Evolutionary conservation across 2,888 invertebrate species (phyloP).

Genomic region (Clanis bilineata): DNA sequence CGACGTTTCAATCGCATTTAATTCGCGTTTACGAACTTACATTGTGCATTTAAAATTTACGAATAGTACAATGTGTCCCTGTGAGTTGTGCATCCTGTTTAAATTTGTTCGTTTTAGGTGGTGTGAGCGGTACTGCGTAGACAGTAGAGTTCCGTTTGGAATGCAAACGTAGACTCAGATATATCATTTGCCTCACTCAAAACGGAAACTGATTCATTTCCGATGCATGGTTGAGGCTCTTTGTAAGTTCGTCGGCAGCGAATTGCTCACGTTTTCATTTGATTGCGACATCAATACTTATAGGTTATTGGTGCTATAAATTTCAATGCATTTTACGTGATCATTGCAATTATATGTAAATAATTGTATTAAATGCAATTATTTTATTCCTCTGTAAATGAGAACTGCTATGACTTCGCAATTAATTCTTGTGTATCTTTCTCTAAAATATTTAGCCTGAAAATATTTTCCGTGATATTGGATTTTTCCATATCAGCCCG

Average conservation of each 20-base stretch:
- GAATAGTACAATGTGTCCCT: constrained; percentile 53
- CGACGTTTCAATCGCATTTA: constrained; percentile 42
- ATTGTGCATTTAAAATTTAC: constrained; percentile 57
- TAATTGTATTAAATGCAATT: not conserved
- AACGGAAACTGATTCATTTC: constrained; percentile 81
- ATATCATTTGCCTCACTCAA: constrained; percentile 72
- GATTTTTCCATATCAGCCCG: too few relatives aligned
- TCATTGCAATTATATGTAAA: constrained; percentile 1
- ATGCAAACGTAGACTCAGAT: constrained; percentile 50
- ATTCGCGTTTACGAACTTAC: constrained; percentile 52
- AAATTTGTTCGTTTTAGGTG: constrained; percentile 41
- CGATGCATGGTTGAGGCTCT: constrained; percentile 79
- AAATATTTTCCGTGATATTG: too few relatives aligned
- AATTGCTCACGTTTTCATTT: constrained; percentile 79
- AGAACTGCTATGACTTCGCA: not conserved
- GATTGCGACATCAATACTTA: constrained; percentile 75
- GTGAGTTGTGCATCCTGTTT: constrained; percentile 51
- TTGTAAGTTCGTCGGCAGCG: constrained; percentile 74
- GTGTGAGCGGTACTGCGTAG: constrained; percentile 48
- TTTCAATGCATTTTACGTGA: not conserved
- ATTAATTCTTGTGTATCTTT: not conserved
- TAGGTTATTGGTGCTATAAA: not conserved
- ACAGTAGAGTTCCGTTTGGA: constrained; percentile 54
- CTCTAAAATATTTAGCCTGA: not conserved
- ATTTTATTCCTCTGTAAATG: not conserved